Conservation (phyloP, 2,113 vertebrate species). For the Felis catus region F.catus_Fca126_mat1.0 CM031420.1:136515001-136515500, state of each 20-base stretch:
- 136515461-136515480: background rate
- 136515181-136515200: slow-evolving; percentile 30
- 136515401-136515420: background rate
- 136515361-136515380: slow-evolving; percentile 9
- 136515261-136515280: background rate
- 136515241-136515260: background rate
- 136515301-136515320: background rate
- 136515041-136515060: slow-evolving; percentile 66
- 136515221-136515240: background rate
- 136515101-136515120: slow-evolving; percentile 81
- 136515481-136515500: slow-evolving; percentile 25
- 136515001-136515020: slow-evolving; percentile 75
- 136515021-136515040: slow-evolving; percentile 70
- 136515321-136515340: slow-evolving; percentile 28
- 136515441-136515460: slow-evolving; percentile 21
- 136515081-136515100: slow-evolving; percentile 80
- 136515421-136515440: slow-evolving; percentile 1
- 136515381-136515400: background rate
- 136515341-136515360: slow-evolving; percentile 35
- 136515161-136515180: slow-evolving; percentile 15
- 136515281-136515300: background rate
- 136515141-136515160: background rate
- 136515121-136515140: slow-evolving; percentile 78
- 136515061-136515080: slow-evolving; percentile 83
- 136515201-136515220: slow-evolving; percentile 20